Percentiles rank a stretch among this genome's conserved stretches.
Evolutionary conservation across 2,888 invertebrate genomes (phyloP).

Genomic region (Oasisia sp.): DNA sequence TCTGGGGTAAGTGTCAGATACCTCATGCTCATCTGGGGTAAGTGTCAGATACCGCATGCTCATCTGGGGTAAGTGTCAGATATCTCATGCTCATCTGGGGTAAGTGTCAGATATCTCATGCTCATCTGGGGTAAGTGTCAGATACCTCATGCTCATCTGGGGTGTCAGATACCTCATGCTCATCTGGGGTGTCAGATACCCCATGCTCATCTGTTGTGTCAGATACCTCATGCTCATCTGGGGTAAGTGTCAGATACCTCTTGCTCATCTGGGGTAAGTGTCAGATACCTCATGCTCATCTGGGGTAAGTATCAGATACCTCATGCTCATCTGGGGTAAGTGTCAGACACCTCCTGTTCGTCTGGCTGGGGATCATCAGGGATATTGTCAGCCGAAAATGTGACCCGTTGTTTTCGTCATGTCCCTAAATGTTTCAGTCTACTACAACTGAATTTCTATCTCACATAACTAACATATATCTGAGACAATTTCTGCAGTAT

Average conservation of each 20-base stretch:
- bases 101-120: not conserved
- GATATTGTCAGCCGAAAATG: not conserved
- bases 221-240: not conserved
- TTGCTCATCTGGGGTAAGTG: conserved; percentile 87
- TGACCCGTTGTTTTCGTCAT: not conserved
- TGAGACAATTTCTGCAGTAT: no score
- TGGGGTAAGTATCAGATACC: no score
- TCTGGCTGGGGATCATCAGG: not conserved
- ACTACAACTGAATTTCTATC: no score
- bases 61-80: conserved; percentile 5
- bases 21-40: not conserved
- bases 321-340: no score
- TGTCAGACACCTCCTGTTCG: no score
- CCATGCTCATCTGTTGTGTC: not conserved
- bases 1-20: conserved; percentile 78
- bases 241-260: conserved; percentile 87
- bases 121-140: conserved; percentile 1
- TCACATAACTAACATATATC: no score
- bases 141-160: conserved; percentile 74
- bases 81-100: not conserved
- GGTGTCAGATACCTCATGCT: conserved; percentile 92
- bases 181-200: conserved; percentile 76
- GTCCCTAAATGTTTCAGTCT: no score
- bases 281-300: not conserved
- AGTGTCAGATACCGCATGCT: not conserved